phyloP scores from a whole-genome alignment of 1,140 invertebrate genomes.

The Dendrolimus kikuchii region DNA sequence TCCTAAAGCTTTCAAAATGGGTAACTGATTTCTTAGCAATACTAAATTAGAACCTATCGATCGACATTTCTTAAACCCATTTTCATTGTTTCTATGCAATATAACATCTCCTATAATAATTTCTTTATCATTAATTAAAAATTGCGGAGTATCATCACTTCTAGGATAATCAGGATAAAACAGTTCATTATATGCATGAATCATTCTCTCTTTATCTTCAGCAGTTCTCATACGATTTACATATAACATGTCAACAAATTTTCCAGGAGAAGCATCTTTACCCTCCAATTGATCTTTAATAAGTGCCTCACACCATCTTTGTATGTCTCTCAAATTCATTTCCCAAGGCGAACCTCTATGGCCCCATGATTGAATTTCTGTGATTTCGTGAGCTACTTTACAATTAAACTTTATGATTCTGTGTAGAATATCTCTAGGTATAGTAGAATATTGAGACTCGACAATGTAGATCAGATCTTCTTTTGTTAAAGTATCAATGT shows the following conservation, averaged over 20 bases:
- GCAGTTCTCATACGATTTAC: conserved; percentile 84
- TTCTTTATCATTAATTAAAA: conserved; percentile 69
- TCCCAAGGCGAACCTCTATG: conserved; percentile 92
- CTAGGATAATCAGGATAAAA: conserved; percentile 73
- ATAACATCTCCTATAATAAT: conserved; percentile 75
- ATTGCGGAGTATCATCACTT: conserved; percentile 55
- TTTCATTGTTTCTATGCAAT: conserved; percentile 61
- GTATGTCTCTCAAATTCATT: conserved; percentile 96
- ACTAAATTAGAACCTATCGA: conserved; percentile 68
- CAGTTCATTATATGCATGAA: conserved; percentile 74
- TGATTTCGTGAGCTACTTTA: conserved; percentile 76
- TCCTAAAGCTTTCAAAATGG: conserved; percentile 80
- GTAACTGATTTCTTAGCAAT: conserved; percentile 79
- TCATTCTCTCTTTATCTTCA: conserved; percentile 80
- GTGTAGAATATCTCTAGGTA: conserved; percentile 73
- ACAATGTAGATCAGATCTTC: conserved; percentile 83
- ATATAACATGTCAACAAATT: conserved; percentile 85
- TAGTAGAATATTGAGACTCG: conserved; percentile 69
- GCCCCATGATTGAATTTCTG: conserved; percentile 78
- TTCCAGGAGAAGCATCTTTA: conserved; percentile 71
- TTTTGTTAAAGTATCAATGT: conserved; percentile 84
- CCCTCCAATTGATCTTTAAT: conserved; percentile 37
- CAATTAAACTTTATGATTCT: conserved; percentile 90
- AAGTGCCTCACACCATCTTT: conserved; percentile 90
- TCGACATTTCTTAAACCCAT: conserved; percentile 50